Evolutionary conservation across 1,140 invertebrate genomes (phyloP), one percentile per base, ranked within the genome.

Genomic region (Eulimnadia texana): DNA sequence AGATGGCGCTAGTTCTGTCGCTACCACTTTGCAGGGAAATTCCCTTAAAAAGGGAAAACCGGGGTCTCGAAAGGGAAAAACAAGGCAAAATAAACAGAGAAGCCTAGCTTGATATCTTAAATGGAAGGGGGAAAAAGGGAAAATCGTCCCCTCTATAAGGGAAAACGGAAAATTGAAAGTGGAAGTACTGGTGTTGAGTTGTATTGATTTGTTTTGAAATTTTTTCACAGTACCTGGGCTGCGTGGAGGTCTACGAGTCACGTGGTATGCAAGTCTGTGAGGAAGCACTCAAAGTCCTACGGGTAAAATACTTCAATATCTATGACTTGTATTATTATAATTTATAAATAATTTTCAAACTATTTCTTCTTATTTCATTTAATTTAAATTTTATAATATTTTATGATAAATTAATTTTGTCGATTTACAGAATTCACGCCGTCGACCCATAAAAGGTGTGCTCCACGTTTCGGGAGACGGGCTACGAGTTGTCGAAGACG

Each of bases 221-320:
- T 16, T 42, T 16, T 42, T 16, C 80, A 23, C 70, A 90, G 84
- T 99, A 99, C 79, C 76, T 99, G 68, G 97, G 97, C 64, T 96
- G 93, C 76, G 91, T 98, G 1, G 96, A 99, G 78, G 97, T 99
- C 2, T 98, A 93, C 74, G 96, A 99, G 75, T 98, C 94, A 0
- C 81, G 96, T 69, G 96, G 97, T 20, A 98, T 99, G 93, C 90
- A 96, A 76, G 92, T 99, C 42, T 99, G 97, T 78, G 97, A 99
- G 75, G 93, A 97, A 75, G 96, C 96, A 22, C 80, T 99, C 42
- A 98, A 96, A 81, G 88, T 92, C 59, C 76, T 93, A 53, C 78
- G 88, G 76, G 88, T 92, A 76, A 82, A 82, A 78, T 51, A 11
- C 50, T 53, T 10, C 13, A 50, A 23, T 42, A n/a, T 64, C 25